Percentiles rank a stretch among this genome's conserved stretches.
Evolutionary conservation across 2,797 vertebrate genomes (phyloP).

Genomic region (Sternotherus odoratus): DNA sequence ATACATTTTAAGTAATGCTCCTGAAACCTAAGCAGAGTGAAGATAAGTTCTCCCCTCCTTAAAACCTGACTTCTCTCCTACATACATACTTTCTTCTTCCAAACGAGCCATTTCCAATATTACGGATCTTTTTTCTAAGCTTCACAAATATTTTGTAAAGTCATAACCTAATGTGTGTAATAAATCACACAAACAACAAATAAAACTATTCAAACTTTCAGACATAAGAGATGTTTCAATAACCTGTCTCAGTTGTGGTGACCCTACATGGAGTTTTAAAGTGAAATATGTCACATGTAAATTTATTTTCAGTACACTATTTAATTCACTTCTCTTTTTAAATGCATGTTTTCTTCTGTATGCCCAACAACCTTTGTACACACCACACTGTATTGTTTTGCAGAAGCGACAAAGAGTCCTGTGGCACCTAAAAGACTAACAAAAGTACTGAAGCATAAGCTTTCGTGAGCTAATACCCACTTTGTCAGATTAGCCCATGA

Average conservation of each 20-base stretch:
- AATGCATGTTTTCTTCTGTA: slow-evolving; percentile 49
- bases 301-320: not conserved
- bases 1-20: not conserved
- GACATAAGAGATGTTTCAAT: not conserved
- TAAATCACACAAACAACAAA: not conserved
- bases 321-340: slow-evolving; percentile 57
- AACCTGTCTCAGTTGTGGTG: not conserved
- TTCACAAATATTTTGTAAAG: not conserved
- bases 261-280: not conserved
- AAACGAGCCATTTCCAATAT: not conserved
- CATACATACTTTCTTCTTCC: not conserved
- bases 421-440: too few relatives aligned
- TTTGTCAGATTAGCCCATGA: too few relatives aligned
- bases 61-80: not conserved
- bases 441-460: too few relatives aligned
- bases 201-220: not conserved
- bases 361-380: slow-evolving; percentile 22
- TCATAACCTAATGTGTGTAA: not conserved
- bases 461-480: too few relatives aligned
- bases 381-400: slow-evolving; percentile 2
- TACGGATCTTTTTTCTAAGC: not conserved
- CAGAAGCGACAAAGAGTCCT: too few relatives aligned
- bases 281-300: not conserved
- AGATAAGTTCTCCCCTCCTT: not conserved
- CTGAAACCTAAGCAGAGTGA: not conserved